Percentiles rank a stretch among this genome's conserved stretches.
Conservation (phyloP, 1,140 invertebrate genomes). For the Cyphomyrmex costatus region DNA sequence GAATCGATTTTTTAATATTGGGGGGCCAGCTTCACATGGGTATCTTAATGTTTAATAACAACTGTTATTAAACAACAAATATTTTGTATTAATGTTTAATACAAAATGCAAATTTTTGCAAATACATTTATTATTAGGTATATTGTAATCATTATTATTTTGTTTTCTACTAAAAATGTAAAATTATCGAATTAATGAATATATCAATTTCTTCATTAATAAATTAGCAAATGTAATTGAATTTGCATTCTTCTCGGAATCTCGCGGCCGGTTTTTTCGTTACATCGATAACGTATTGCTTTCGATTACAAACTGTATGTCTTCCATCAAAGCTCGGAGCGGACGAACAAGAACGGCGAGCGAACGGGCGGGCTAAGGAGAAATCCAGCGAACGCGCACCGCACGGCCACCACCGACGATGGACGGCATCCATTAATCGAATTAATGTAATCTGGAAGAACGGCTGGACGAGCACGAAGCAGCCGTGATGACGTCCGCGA, state of each 20-base stretch:
- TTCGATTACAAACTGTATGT: conserved; percentile 17
- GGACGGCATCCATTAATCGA: conserved; percentile 75
- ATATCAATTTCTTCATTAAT: neutral
- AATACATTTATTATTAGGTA: neutral
- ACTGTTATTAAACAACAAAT: no score
- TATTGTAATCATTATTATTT: neutral
- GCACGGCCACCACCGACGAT: conserved; percentile 71
- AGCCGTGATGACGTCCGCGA: conserved; percentile 71
- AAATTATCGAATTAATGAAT: neutral
- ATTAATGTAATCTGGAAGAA: conserved; percentile 76
- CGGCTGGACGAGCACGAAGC: conserved; percentile 68
- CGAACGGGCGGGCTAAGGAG: neutral
- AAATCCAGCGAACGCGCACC: conserved; percentile 33
- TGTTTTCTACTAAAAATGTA: conserved; percentile 16
- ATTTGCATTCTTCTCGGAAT: neutral
- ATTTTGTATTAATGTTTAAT: no score
- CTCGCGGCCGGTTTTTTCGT: neutral
- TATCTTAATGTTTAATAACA: no score
- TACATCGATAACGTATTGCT: neutral
- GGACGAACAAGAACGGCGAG: conserved; percentile 2
- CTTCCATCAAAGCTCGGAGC: conserved; percentile 24
- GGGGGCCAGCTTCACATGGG: no score
- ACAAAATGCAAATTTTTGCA: no score
- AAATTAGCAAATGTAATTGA: neutral
- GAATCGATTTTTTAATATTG: no score